Evolutionary conservation across 2,113 vertebrate species (phyloP).

Genomic region (Heteronetta atricapilla): DNA sequence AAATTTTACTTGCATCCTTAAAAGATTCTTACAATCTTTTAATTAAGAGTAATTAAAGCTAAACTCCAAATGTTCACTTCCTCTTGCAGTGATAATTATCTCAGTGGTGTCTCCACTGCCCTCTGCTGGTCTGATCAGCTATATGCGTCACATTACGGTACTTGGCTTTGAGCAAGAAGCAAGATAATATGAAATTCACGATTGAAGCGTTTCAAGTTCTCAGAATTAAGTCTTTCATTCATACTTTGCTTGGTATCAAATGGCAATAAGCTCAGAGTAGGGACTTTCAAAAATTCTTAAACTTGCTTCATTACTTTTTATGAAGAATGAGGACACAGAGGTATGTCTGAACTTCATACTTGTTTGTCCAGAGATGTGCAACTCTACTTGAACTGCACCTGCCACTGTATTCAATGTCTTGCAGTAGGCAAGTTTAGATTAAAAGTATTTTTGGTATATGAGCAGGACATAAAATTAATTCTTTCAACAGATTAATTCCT

Average conservation of each 20-base stretch:
- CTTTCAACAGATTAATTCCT: background rate
- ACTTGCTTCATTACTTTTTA: background rate
- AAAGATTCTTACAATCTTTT: background rate
- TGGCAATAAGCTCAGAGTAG: background rate
- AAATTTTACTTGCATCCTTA: background rate
- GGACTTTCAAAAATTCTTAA: background rate
- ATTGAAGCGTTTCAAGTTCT: background rate
- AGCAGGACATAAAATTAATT: background rate
- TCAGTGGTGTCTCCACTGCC: background rate
- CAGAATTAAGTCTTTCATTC: background rate
- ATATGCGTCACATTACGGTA: fast-evolving
- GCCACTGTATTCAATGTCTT: background rate
- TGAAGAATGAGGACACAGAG: background rate
- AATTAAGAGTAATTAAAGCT: background rate
- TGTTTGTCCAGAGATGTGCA: background rate
- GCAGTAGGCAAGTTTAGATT: background rate
- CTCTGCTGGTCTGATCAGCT: background rate
- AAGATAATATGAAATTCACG: fast-evolving
- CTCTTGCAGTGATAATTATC: background rate
- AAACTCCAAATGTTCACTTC: background rate
- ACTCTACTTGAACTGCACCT: background rate
- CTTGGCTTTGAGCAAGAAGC: background rate
- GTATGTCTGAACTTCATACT: background rate
- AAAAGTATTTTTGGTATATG: background rate
- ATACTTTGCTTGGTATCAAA: background rate